phyloP scores from a whole-genome alignment of 1,140 invertebrate genomes.

The Saccostrea cuccullata region DNA sequence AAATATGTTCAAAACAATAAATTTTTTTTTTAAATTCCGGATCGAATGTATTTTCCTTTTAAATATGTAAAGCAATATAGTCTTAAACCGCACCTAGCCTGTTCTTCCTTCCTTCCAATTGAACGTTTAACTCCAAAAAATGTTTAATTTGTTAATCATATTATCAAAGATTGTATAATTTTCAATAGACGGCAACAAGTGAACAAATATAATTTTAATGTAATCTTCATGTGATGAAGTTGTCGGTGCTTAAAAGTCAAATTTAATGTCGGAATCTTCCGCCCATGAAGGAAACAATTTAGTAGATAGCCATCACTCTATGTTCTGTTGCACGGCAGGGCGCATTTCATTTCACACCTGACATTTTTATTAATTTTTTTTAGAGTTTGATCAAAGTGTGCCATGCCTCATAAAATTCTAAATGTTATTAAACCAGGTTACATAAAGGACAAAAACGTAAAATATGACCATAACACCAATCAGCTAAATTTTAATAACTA shows the following conservation, averaged over 20 bases:
- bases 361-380: conserved; percentile 37
- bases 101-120: background rate
- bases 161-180: background rate
- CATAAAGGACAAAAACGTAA: conserved; percentile 25
- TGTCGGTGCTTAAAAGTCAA: background rate
- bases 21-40: background rate
- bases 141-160: background rate
- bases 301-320: background rate
- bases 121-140: too few species aligned
- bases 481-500: conserved; percentile 6
- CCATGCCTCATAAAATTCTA: background rate
- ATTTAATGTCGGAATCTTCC: background rate
- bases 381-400: conserved; percentile 1
- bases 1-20: too few species aligned
- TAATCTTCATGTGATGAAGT: background rate
- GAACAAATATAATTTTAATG: background rate
- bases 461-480: conserved; percentile 4
- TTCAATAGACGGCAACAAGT: background rate
- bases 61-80: background rate
- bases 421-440: conserved; percentile 17
- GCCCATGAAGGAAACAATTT: conserved; percentile 1
- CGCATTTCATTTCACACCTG: background rate
- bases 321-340: background rate
- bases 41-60: background rate
- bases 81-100: background rate